Percentiles rank a stretch among this genome's conserved stretches.
phyloP scores from a whole-genome alignment of 2,113 vertebrate genomes.

The Mobula hypostoma region DNA sequence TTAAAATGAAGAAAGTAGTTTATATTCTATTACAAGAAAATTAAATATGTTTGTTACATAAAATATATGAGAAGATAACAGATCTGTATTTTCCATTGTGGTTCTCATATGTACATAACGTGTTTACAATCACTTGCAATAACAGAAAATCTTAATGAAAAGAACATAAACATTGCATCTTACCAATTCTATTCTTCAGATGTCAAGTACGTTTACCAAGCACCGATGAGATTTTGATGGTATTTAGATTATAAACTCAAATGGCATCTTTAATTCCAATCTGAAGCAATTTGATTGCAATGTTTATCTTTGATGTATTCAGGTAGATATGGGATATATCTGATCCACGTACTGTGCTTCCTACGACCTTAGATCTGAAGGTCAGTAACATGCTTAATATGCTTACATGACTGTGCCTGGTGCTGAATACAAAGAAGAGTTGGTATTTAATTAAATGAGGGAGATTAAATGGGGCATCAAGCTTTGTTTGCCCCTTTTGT shows the following conservation, averaged over 20 bases:
- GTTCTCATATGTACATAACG: background rate
- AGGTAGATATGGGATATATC: background rate
- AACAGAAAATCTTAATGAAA: background rate
- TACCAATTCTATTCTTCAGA: background rate
- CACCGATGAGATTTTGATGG: background rate
- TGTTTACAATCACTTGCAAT: background rate
- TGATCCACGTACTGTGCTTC: background rate
- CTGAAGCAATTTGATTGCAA: background rate
- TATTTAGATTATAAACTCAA: background rate
- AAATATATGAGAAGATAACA: background rate
- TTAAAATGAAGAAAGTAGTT: background rate
- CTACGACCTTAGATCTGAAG: conserved; percentile 21
- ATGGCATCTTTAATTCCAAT: conserved; percentile 10
- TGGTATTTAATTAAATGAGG: conserved; percentile 5
- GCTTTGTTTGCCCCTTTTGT: background rate
- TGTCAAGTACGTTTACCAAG: background rate
- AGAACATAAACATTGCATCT: background rate
- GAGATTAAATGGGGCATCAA: background rate
- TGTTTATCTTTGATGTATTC: conserved; percentile 3
- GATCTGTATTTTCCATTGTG: background rate
- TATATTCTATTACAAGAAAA: background rate
- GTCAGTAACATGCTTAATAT: conserved; percentile 7
- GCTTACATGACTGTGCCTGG: conserved; percentile 12
- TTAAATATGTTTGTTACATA: background rate
- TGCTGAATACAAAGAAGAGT: conserved; percentile 29